Evolutionary conservation across 2,797 vertebrate genomes (phyloP).

Genomic region (Sphaeramia orbicularis): DNA sequence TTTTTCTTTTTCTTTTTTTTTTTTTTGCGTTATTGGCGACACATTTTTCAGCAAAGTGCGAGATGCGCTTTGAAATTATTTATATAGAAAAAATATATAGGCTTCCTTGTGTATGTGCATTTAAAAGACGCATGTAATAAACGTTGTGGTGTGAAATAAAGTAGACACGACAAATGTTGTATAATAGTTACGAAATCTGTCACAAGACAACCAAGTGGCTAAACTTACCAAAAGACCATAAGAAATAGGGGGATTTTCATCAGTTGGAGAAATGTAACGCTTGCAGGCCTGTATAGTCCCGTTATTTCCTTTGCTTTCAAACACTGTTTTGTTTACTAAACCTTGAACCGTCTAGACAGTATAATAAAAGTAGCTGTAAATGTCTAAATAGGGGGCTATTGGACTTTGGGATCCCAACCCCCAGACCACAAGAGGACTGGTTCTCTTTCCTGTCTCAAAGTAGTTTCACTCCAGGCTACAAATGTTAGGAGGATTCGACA

Average conservation of each 20-base stretch:
- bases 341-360: slow-evolving; percentile 99
- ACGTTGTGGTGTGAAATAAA: slow-evolving; percentile 83
- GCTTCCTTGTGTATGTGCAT: slow-evolving; percentile 72
- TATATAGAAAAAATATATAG: slow-evolving; percentile 57
- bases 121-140: slow-evolving; percentile 83
- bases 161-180: slow-evolving; percentile 58
- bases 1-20: slow-evolving; percentile 25
- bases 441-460: slow-evolving; percentile 59
- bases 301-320: slow-evolving; percentile 86
- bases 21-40: slow-evolving; percentile 57
- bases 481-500: slow-evolving; percentile 34
- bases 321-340: slow-evolving; percentile 97
- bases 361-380: slow-evolving; percentile 98
- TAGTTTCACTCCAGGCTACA: slow-evolving; percentile 55
- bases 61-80: slow-evolving; percentile 64
- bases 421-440: slow-evolving; percentile 87
- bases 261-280: slow-evolving; percentile 33
- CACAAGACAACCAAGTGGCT: slow-evolving; percentile 36
- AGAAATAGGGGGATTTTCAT: neutral
- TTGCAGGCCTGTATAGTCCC: slow-evolving; percentile 56
- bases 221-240: neutral
- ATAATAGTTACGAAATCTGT: slow-evolving; percentile 51
- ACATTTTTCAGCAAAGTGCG: slow-evolving; percentile 44
- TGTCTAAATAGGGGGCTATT: slow-evolving; percentile 98
- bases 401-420: slow-evolving; percentile 89